Conservation (phyloP, 2,888 invertebrate genomes). For the Zygaena filipendulae region DNA sequence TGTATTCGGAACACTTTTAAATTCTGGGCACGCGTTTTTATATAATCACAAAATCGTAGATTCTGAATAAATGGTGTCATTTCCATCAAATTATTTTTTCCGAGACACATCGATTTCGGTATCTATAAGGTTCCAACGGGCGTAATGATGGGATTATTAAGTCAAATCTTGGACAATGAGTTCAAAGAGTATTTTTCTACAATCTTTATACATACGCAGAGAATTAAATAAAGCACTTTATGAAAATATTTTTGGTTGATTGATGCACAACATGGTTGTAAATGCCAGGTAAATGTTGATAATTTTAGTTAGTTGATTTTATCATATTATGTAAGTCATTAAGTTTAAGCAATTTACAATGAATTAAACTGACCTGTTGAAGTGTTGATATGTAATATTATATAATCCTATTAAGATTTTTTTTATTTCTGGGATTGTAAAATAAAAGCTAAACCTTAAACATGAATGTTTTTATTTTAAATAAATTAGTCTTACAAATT, state of each 20-base stretch:
- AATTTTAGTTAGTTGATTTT: constrained; percentile 69
- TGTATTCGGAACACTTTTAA: no score
- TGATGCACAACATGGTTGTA: constrained; percentile 59
- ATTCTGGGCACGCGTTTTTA: no score
- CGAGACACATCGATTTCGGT: no score
- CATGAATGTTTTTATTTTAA: constrained; percentile 28
- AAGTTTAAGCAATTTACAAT: constrained; percentile 70
- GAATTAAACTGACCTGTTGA: no score
- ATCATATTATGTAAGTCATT: constrained; percentile 68
- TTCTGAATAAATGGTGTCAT: no score
- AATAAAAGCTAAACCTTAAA: constrained; percentile 56
- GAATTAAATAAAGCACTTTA: constrained; percentile 52
- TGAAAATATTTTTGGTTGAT: constrained; percentile 61
- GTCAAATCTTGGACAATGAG: no score
- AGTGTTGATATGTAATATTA: constrained; percentile 65
- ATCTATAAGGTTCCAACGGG: no score
- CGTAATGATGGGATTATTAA: no score
- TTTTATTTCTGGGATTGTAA: constrained; percentile 68
- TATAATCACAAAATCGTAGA: no score
- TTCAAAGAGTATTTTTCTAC: constrained; percentile 67
- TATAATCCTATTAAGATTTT: constrained; percentile 66
- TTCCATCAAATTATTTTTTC: no score
- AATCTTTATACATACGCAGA: constrained; percentile 57
- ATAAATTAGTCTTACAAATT: no score
- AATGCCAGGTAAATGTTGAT: constrained; percentile 65